Percentiles rank a stretch among this genome's conserved stretches.
Evolutionary conservation across 2,797 vertebrate species (phyloP).

Genomic region (Syndactyla subalaris): DNA sequence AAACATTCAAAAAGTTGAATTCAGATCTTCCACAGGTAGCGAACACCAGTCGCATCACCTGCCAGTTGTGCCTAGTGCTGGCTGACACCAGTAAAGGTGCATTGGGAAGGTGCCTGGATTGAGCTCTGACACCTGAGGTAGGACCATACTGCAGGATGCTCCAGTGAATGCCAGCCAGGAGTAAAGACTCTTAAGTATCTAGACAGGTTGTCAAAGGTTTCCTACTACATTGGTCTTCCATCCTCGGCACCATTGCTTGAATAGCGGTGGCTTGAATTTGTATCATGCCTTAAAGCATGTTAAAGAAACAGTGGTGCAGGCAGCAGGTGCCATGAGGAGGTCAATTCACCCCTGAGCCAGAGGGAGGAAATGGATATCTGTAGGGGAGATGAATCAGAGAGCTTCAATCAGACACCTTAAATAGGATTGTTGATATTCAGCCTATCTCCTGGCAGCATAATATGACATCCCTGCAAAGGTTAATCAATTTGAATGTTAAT

Average conservation of each 20-base stretch:
- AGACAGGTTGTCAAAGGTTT: not conserved
- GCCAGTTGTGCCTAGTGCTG: not conserved
- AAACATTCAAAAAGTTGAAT: not conserved
- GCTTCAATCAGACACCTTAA: not conserved
- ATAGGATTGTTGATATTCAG: not conserved
- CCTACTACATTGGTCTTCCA: not conserved
- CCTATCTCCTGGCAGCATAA: not conserved
- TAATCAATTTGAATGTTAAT: constrained; percentile 61
- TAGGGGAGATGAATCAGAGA: not conserved
- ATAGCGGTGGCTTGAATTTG: not conserved
- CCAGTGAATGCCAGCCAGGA: rapidly evolving
- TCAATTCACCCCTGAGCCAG: not conserved
- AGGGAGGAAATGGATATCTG: not conserved
- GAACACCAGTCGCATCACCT: not conserved
- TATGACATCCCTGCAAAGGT: constrained; percentile 34
- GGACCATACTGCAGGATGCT: not conserved
- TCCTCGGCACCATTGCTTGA: not conserved
- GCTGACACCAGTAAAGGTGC: not conserved
- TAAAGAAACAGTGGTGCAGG: not conserved
- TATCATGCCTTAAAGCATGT: not conserved
- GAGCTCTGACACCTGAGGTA: not conserved
- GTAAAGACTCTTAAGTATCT: not conserved
- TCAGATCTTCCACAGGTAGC: not conserved
- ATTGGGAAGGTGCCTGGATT: not conserved
- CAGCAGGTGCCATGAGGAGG: not conserved